A percentile compares a stretch with the other conserved stretches of the same genome.
These are phyloP conservation scores for Halcyon leucocephala DNA, from an alignment of 2,797 vertebrate genomes.

Conservation along the genomic window DNA sequence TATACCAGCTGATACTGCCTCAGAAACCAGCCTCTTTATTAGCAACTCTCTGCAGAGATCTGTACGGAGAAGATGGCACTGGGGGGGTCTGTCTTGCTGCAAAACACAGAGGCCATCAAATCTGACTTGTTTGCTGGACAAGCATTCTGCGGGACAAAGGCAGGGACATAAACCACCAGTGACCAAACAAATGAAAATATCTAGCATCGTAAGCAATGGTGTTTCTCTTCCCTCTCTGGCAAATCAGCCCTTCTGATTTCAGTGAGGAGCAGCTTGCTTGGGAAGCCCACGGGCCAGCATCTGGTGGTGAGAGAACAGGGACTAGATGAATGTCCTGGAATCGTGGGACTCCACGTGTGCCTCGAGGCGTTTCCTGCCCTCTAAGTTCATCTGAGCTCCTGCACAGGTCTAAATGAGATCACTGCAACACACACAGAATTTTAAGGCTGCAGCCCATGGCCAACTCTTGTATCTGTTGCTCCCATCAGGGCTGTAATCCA, in stretches of 20 bases:
- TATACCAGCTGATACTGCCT: neutral
- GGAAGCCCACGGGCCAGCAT: neutral
- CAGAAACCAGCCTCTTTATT: neutral
- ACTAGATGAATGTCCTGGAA: neutral
- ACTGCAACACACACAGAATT: neutral
- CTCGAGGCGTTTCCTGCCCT: conserved; percentile 6
- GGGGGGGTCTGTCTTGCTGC: neutral
- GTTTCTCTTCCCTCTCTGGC: neutral
- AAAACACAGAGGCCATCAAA: neutral
- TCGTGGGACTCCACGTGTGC: neutral
- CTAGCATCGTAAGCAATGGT: accelerated
- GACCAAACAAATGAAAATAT: neutral
- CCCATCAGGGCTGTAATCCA: neutral
- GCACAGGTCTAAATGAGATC: neutral
- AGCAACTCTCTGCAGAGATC: neutral
- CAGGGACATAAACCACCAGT: neutral
- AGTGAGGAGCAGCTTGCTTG: neutral
- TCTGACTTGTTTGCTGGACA: neutral
- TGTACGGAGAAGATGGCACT: neutral
- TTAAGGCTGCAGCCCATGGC: neutral
- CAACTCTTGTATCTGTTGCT: neutral
- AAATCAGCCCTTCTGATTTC: neutral
- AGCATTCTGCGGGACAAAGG: neutral
- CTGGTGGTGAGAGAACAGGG: accelerated
- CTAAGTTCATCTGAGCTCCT: neutral